Conservation (phyloP, 2,113 vertebrate genomes). For the Erythrolamprus reginae region DNA sequence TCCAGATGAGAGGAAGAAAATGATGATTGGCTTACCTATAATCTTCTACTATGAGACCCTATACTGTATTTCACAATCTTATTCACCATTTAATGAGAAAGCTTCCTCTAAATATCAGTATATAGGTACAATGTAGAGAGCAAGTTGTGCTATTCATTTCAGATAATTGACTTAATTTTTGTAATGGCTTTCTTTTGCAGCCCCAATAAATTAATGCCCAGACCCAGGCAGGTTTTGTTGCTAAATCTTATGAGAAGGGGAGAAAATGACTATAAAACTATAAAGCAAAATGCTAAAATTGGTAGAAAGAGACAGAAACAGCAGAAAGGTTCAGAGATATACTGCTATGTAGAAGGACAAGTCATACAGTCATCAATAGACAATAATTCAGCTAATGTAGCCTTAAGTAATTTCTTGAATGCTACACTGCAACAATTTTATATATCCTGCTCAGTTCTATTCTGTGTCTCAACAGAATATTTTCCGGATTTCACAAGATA, state of each 20-base stretch:
- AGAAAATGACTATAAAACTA: background rate
- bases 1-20: background rate
- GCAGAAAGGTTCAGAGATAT: background rate
- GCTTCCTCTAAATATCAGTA: background rate
- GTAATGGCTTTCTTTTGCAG: background rate
- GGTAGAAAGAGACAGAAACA: background rate
- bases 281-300: background rate
- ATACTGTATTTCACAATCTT: background rate
- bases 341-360: background rate
- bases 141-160: background rate
- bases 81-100: conserved; percentile 17
- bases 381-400: background rate
- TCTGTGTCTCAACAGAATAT: background rate
- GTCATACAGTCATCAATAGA: background rate
- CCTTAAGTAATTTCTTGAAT: background rate
- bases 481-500: background rate
- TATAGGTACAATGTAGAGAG: background rate
- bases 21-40: conserved; percentile 9
- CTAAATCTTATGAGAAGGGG: background rate
- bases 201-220: conserved; percentile 2
- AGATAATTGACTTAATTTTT: background rate
- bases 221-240: background rate
- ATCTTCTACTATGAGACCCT: conserved; percentile 13
- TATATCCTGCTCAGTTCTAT: background rate
- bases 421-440: background rate